Conservation (phyloP, 2,888 invertebrate genomes). For the Xylophagus ater region DNA sequence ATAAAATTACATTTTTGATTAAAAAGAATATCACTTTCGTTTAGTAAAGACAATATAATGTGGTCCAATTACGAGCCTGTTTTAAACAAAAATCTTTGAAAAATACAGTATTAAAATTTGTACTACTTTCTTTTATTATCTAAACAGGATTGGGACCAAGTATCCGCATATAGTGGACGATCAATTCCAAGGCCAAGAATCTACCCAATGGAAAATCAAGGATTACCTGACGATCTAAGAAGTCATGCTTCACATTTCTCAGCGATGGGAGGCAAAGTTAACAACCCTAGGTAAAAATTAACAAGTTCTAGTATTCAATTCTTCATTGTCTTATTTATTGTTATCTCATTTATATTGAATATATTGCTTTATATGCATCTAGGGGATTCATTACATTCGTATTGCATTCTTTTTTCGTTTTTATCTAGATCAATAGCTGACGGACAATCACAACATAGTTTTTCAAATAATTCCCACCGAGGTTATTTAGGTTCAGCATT, state of each 20-base stretch:
- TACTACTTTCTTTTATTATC: constrained; percentile 9
- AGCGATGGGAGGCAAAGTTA: constrained; percentile 49
- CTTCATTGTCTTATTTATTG: background rate
- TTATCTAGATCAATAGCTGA: constrained; percentile 65
- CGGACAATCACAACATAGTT: constrained; percentile 82
- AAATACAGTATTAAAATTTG: constrained; percentile 4
- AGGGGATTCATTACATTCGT: no score
- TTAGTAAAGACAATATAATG: no score
- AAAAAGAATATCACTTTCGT: no score
- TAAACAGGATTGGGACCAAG: constrained; percentile 66
- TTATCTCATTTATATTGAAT: background rate
- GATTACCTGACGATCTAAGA: constrained; percentile 61
- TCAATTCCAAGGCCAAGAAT: constrained; percentile 81
- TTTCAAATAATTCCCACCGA: constrained; percentile 69
- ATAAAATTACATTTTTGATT: no score
- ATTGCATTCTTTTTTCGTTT: no score
- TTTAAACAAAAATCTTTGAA: no score
- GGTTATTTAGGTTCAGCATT: constrained; percentile 54
- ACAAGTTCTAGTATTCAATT: background rate
- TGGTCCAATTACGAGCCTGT: no score
- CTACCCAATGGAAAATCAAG: constrained; percentile 59
- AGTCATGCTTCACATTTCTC: constrained; percentile 57
- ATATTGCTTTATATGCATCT: no score
- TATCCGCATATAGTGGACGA: constrained; percentile 82
- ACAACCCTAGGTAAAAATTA: constrained; percentile 37